Conservation (phyloP, 1,140 invertebrate genomes). For the Babylonia areolata region DNA sequence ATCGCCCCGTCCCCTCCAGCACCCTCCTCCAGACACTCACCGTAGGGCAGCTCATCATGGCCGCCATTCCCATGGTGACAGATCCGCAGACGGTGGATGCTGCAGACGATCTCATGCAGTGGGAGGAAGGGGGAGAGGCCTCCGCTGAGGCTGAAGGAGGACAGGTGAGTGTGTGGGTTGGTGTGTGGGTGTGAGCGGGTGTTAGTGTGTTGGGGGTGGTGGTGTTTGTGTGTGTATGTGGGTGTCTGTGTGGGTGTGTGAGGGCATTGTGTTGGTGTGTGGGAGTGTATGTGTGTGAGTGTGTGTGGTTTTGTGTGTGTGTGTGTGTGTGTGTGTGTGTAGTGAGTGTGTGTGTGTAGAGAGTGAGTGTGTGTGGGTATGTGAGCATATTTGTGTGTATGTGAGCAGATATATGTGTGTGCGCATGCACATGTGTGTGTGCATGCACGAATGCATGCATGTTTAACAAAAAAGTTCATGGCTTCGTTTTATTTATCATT, state of each 20-base stretch:
- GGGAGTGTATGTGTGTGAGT: neutral
- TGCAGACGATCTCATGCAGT: neutral
- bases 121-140: neutral
- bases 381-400: no score
- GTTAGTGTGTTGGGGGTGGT: neutral
- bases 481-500: no score
- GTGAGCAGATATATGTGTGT: no score
- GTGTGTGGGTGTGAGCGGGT: neutral
- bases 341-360: no score
- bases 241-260: neutral
- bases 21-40: conserved; percentile 22
- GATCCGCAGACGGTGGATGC: neutral
- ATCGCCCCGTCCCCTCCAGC: conserved; percentile 27
- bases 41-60: conserved; percentile 16
- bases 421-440: no score
- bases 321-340: no score
- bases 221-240: neutral
- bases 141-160: neutral
- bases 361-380: no score
- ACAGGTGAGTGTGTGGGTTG: neutral
- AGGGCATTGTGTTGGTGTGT: neutral
- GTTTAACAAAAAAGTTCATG: no score
- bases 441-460: no score
- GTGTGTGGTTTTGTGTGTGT: no score
- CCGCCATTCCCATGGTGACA: neutral